These are phyloP conservation scores for Anomalospiza imberbis DNA, from an alignment of 2,797 vertebrate species.

Conservation along the genomic window DNA sequence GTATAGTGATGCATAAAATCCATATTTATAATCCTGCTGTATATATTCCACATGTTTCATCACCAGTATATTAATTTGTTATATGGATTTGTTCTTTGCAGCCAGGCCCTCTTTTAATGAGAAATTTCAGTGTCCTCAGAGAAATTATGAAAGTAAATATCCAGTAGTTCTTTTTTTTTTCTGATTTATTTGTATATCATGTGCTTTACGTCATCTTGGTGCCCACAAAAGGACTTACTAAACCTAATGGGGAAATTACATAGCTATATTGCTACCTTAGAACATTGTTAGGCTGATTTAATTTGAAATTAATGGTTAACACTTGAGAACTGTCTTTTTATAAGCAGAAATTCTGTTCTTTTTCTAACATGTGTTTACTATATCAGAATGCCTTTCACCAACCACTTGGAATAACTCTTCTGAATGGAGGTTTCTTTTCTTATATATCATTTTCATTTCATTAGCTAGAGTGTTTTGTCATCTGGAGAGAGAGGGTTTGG, in stretches of 20 bases:
- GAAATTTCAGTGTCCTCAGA: not conserved
- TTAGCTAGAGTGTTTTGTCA: not conserved
- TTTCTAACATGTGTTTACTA: not conserved
- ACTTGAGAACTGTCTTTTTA: not conserved
- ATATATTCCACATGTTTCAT: not conserved
- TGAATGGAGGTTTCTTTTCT: not conserved
- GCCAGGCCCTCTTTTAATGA: not conserved
- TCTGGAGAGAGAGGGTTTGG: not conserved
- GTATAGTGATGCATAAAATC: not conserved
- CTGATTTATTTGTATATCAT: not conserved
- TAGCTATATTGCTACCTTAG: not conserved
- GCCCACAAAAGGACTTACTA: not conserved
- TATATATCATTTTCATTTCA: not conserved
- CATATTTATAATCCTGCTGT: not conserved
- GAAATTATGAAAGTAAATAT: not conserved
- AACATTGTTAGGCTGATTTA: not conserved
- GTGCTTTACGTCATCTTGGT: not conserved
- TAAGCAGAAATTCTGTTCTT: not conserved
- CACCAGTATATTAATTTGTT: conserved; percentile 9
- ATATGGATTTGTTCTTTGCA: not conserved
- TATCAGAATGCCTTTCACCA: not conserved
- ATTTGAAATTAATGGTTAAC: not conserved
- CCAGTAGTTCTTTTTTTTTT: not conserved
- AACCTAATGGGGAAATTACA: not conserved
- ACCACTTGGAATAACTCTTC: not conserved